phyloP scores from a whole-genome alignment of 2,888 invertebrate species.

The Ptycholaimellus sp. region DNA sequence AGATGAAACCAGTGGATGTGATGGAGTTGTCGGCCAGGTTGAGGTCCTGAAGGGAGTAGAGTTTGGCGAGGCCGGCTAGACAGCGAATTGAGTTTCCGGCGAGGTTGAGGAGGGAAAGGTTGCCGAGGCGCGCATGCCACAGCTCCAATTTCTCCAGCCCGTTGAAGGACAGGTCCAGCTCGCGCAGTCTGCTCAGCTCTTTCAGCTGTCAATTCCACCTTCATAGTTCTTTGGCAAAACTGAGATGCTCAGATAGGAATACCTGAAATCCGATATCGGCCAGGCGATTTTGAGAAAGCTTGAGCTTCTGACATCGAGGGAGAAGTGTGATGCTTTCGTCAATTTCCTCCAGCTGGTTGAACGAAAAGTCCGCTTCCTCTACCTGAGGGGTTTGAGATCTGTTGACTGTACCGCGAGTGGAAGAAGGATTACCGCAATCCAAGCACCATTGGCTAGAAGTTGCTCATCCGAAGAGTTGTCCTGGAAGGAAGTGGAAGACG shows the following conservation, averaged over 20 bases:
- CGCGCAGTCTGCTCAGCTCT: conserved; percentile 46
- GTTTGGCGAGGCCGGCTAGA: conserved; percentile 36
- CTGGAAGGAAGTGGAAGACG: neutral
- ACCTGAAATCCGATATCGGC: conserved; percentile 43
- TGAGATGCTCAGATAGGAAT: conserved; percentile 53
- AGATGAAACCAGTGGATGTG: conserved; percentile 25
- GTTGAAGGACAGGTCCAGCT: conserved; percentile 55
- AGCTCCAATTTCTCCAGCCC: conserved; percentile 38
- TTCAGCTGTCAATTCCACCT: conserved; percentile 36
- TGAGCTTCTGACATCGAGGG: conserved; percentile 22
- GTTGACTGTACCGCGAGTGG: no score
- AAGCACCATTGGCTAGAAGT: no score
- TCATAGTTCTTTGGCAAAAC: conserved; percentile 44
- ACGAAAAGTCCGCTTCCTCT: conserved; percentile 47
- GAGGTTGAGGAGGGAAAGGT: conserved; percentile 56
- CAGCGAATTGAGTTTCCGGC: conserved; percentile 50
- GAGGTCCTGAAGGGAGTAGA: conserved; percentile 59
- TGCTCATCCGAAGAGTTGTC: no score
- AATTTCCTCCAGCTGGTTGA: conserved; percentile 49
- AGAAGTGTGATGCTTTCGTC: conserved; percentile 51
- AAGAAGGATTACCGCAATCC: no score
- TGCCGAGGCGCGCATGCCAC: conserved; percentile 61
- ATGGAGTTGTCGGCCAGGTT: conserved; percentile 66
- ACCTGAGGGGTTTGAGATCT: no score
- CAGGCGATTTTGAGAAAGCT: conserved; percentile 47